These are phyloP conservation scores for Drosophila cognata DNA, from an alignment of 2,888 invertebrate genomes.

Conservation along the genomic window DNA sequence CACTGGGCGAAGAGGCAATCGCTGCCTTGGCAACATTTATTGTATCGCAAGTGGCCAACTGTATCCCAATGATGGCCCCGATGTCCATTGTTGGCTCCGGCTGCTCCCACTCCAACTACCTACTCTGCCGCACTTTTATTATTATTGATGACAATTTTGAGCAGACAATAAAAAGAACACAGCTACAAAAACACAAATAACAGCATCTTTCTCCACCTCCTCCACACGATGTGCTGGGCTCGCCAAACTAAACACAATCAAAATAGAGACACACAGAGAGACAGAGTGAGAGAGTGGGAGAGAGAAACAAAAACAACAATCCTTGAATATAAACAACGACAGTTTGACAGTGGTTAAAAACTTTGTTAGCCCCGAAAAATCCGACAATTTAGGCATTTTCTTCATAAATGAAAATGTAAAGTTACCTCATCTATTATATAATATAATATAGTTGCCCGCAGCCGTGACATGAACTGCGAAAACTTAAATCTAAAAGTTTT, in stretches of 20 bases:
- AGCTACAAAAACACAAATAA: constrained; percentile 12
- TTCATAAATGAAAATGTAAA: constrained; percentile 61
- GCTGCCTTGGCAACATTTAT: constrained; percentile 68
- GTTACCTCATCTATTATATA: constrained; percentile 26
- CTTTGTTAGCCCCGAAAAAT: constrained; percentile 37
- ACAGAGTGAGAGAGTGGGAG: not conserved
- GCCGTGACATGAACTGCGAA: constrained; percentile 57
- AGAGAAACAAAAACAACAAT: not conserved
- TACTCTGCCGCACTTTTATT: constrained; percentile 69
- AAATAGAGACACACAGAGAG: constrained; percentile 9
- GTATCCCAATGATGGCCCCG: constrained; percentile 52
- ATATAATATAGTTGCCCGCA: constrained; percentile 55
- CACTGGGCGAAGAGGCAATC: constrained; percentile 26
- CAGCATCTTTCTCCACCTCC: constrained; percentile 34
- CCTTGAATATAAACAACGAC: constrained; percentile 4
- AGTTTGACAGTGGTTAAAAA: constrained; percentile 37
- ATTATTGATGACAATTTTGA: constrained; percentile 82
- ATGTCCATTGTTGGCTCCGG: constrained; percentile 53
- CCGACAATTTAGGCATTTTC: constrained; percentile 69
- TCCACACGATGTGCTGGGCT: not conserved
- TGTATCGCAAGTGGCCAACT: constrained; percentile 71
- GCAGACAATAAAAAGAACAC: constrained; percentile 75
- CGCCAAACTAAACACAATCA: constrained; percentile 48
- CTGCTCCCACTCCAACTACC: not conserved
- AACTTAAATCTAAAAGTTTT: constrained; percentile 66